Conservation (phyloP, 1,140 invertebrate species). For the Uloborus diversus region DNA sequence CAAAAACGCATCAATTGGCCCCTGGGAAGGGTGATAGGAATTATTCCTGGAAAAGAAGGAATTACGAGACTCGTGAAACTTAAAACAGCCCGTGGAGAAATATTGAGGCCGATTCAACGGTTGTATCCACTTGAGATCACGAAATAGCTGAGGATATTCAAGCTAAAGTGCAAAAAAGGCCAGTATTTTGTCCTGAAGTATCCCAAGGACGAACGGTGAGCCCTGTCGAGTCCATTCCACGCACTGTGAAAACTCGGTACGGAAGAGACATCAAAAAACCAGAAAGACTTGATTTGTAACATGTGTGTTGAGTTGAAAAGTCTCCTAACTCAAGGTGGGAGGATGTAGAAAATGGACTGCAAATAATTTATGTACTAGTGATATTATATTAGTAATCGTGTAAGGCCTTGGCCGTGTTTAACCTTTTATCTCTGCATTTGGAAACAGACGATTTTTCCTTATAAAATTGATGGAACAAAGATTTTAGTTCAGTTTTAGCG, state of each 20-base stretch:
- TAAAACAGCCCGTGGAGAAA: not conserved
- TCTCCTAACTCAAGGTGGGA: not conserved
- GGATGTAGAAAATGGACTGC: no score
- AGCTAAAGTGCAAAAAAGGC: not conserved
- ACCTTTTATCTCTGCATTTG: no score
- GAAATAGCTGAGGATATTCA: not conserved
- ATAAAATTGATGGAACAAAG: no score
- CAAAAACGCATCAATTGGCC: not conserved
- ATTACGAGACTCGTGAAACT: constrained; percentile 7
- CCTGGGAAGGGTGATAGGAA: not conserved
- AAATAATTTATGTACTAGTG: no score
- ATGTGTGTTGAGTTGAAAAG: constrained; percentile 1
- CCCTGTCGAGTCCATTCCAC: not conserved
- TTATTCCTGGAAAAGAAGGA: not conserved
- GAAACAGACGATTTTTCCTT: no score
- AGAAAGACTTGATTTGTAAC: constrained; percentile 22
- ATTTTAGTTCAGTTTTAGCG: no score
- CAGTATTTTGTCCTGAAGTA: not conserved
- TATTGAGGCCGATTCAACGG: not conserved
- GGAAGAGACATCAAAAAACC: not conserved
- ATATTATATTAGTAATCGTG: no score
- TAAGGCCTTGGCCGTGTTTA: no score
- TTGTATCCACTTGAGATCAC: not conserved
- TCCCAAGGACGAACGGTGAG: not conserved
- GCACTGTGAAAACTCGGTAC: constrained; percentile 16